Percentiles rank a stretch among this genome's conserved stretches.
These are phyloP conservation scores for Tortricodes alternella DNA, from an alignment of 2,888 invertebrate species.

Conservation along the genomic window DNA sequence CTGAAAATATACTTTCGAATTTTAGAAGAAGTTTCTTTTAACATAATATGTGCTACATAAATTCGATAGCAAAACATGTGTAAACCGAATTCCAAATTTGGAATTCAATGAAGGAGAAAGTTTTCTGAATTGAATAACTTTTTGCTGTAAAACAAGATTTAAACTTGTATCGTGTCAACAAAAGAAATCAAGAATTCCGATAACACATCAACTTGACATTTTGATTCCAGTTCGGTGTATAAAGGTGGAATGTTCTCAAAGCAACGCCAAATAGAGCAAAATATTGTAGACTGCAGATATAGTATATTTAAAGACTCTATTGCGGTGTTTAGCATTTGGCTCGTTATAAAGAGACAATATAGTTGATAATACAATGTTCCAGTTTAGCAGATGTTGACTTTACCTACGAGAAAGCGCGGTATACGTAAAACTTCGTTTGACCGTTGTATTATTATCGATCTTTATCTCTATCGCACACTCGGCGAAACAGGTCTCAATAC, in stretches of 20 bases:
- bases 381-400: slow-evolving; percentile 20
- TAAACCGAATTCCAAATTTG: slow-evolving; percentile 36
- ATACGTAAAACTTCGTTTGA: slow-evolving; percentile 32
- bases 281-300: slow-evolving; percentile 18
- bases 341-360: neutral
- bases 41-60: neutral
- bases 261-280: slow-evolving; percentile 26
- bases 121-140: slow-evolving; percentile 37
- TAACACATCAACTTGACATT: slow-evolving; percentile 22
- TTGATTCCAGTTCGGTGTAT: slow-evolving; percentile 14
- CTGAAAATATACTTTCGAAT: neutral
- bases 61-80: slow-evolving; percentile 22
- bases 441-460: slow-evolving; percentile 62
- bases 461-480: slow-evolving; percentile 43
- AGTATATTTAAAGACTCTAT: slow-evolving; percentile 13
- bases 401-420: slow-evolving; percentile 20
- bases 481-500: neutral
- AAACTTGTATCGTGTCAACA: slow-evolving; percentile 22
- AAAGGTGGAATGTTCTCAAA: slow-evolving; percentile 3
- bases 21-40: neutral
- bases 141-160: slow-evolving; percentile 28
- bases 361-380: neutral
- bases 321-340: neutral
- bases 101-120: slow-evolving; percentile 51
- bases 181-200: slow-evolving; percentile 18